Evolutionary conservation across 2,797 vertebrate species (phyloP).

Genomic region (Chelidonichthys spinosus): DNA sequence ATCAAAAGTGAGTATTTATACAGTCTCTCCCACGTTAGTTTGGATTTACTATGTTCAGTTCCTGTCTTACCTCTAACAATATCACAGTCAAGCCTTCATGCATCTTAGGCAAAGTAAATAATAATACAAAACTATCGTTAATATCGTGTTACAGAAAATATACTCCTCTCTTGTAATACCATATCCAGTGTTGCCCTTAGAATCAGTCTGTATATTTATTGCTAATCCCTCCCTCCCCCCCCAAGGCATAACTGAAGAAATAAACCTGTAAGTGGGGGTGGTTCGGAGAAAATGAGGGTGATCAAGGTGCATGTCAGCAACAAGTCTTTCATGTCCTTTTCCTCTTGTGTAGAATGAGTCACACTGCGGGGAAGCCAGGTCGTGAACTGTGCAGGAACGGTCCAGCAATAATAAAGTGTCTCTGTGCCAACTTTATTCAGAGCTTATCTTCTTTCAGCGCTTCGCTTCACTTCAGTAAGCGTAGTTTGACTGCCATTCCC

Average conservation of each 20-base stretch:
- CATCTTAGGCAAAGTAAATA: slow-evolving; percentile 13
- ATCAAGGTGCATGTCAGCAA: slow-evolving; percentile 29
- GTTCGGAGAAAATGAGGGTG: slow-evolving; percentile 7
- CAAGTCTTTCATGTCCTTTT: slow-evolving; percentile 14
- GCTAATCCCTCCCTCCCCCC: slow-evolving; percentile 39
- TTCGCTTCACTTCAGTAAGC: not conserved
- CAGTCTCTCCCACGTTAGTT: slow-evolving; percentile 41
- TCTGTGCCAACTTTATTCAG: not conserved
- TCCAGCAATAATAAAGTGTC: not conserved
- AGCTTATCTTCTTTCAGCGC: not conserved
- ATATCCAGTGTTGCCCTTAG: slow-evolving; percentile 39
- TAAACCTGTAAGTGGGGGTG: slow-evolving; percentile 39
- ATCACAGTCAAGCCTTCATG: slow-evolving; percentile 2
- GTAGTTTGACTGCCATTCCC: not conserved
- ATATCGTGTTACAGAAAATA: slow-evolving; percentile 51
- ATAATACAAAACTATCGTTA: slow-evolving; percentile 38
- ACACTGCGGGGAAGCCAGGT: not conserved
- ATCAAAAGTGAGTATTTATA: slow-evolving; percentile 54
- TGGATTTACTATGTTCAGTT: slow-evolving; percentile 51
- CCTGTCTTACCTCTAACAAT: slow-evolving; percentile 28
- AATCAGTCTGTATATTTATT: slow-evolving; percentile 42
- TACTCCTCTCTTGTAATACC: slow-evolving; percentile 31
- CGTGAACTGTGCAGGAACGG: not conserved
- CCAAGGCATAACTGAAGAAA: slow-evolving; percentile 52
- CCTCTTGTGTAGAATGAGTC: slow-evolving; percentile 5